These are phyloP conservation scores for Hybos culiciformis DNA, from an alignment of 2,888 invertebrate genomes.

Conservation along the genomic window DNA sequence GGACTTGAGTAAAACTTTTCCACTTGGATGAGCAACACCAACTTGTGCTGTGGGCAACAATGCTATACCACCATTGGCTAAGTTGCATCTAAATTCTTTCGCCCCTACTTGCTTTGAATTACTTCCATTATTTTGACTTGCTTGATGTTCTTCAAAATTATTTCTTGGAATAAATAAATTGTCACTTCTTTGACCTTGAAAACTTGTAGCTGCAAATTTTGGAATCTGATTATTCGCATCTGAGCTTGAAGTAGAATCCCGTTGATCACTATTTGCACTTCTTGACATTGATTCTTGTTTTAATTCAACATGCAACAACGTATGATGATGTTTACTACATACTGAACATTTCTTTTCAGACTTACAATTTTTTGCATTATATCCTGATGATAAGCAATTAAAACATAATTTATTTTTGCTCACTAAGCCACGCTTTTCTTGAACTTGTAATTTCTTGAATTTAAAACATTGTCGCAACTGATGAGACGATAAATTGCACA, in stretches of 20 bases:
- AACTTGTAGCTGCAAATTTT: too few relatives aligned
- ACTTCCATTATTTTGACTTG: too few relatives aligned
- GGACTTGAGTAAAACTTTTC: not conserved
- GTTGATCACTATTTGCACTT: not conserved
- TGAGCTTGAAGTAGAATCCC: too few relatives aligned
- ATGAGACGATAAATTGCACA: not conserved
- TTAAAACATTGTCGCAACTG: not conserved
- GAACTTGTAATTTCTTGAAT: not conserved
- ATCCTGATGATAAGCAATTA: not conserved
- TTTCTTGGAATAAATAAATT: too few relatives aligned
- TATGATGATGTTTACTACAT: not conserved
- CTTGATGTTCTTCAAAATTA: too few relatives aligned
- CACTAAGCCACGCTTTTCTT: not conserved
- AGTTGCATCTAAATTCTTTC: too few relatives aligned
- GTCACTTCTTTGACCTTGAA: too few relatives aligned
- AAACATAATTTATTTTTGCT: not conserved
- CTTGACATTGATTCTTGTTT: too few relatives aligned
- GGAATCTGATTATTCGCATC: too few relatives aligned
- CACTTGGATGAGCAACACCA: not conserved
- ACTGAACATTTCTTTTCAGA: not conserved
- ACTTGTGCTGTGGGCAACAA: not conserved
- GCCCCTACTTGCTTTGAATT: too few relatives aligned
- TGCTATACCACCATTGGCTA: not conserved
- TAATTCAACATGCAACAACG: not conserved
- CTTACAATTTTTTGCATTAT: not conserved